Base-by-base conservation (phyloP, 2,797 vertebrate genomes). In the Lepus oiostolus region DNA sequence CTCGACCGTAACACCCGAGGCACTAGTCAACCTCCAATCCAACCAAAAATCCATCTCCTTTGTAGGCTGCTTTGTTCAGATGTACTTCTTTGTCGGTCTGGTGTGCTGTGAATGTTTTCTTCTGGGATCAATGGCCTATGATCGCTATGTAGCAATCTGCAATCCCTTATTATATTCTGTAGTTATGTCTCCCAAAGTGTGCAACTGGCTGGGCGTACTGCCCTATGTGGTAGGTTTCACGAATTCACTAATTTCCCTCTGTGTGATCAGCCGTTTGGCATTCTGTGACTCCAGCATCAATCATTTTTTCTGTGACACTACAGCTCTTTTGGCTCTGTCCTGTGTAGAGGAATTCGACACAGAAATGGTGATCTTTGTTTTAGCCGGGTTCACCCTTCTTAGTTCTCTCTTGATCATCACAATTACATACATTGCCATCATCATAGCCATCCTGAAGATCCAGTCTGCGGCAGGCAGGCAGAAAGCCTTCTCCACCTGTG, bases 251-350 rank as follows among this genome's bases (percentile, higher is more conserved):
- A 32, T 92, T 26, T 95, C 93, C 0, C 19, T 91, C 58, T 92
- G 80, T 32, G 85, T 96, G 13, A 93, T 94, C 32, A 95, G 93
- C 65, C 93, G 35, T 1, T 75, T 96, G 67, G 3, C 28, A 0
- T 96, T 96, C 72, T 96, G 93, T 35, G 47, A 87, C 7, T 84
- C 71, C 22, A 89, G 5, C 10, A 89, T 95, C 65, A 81, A 83
- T 28, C 96, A 97, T n/a, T 96, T 97, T 54, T 96, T 96, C 74
- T 96, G 96, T 47, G 93, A 96, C 26, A 96, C 94, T 67, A 85
- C 95, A 14, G 90, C 88, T 65, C 71, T 96, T 7, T 26, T 95
- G 63, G 95, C 85, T 0, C 68, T 96, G 7, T 96, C 95, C 83
- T 97, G 92, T 42, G 32, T 60, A 35, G 91, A 97, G 14, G 92